Conservation (phyloP, 2,888 invertebrate genomes). For the Mimumesa dahlbomi region DNA sequence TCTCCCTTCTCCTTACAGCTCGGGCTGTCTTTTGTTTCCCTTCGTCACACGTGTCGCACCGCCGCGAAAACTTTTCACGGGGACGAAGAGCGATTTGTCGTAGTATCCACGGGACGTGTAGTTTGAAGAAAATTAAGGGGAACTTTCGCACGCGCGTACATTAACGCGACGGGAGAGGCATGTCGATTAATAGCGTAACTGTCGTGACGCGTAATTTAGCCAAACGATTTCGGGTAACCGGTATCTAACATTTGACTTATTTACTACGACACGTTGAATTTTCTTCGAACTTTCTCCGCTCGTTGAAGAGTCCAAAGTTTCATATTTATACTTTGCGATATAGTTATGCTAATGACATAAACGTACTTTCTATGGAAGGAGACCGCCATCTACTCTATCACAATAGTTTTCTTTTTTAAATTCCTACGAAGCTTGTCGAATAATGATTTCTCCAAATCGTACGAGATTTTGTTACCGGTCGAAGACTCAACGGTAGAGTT, state of each 20-base stretch:
- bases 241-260: too few relatives aligned
- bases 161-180: constrained; percentile 11
- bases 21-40: constrained; percentile 25
- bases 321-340: too few relatives aligned
- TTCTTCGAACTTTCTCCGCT: too few relatives aligned
- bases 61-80: constrained; percentile 66
- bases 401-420: too few relatives aligned
- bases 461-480: constrained; percentile 9
- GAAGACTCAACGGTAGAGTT: constrained; percentile 33
- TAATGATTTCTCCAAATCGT: constrained; percentile 6
- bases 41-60: constrained; percentile 66
- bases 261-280: too few relatives aligned
- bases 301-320: too few relatives aligned
- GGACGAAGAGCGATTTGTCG: constrained; percentile 69
- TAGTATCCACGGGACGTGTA: constrained; percentile 43
- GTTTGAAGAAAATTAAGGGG: constrained; percentile 36
- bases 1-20: constrained; percentile 15
- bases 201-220: background rate
- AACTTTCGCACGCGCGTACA: constrained; percentile 7
- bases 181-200: background rate
- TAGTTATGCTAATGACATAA: too few relatives aligned
- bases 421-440: background rate
- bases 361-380: too few relatives aligned
- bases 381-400: too few relatives aligned
- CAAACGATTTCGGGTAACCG: background rate